Evolutionary conservation across 1,140 invertebrate genomes (phyloP), one percentile per base, ranked within the genome.

Genomic region (Solenopsis fugax): DNA sequence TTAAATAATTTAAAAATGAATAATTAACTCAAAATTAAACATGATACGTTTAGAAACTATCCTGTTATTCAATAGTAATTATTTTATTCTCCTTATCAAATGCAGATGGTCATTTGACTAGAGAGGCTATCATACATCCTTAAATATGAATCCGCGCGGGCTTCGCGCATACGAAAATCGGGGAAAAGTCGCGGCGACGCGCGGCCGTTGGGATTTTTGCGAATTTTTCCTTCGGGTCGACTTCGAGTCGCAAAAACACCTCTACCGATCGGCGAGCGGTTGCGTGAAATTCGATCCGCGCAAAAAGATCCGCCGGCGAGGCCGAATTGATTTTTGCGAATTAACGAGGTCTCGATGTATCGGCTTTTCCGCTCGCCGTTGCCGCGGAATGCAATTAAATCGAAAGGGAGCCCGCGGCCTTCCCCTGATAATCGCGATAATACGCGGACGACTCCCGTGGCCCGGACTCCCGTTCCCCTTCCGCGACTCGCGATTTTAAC

Each of bases 381-480:
- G 50, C 75, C 64, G 60, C 82, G 85, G 88, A 90, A 90, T 90
- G 89, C 76, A 89, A 89, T 90, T 90, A 90, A 75, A 72, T 62
- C 82, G 88, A 80, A 89, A 89, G 85, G 45, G 88, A 37, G 56
- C 76, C 54, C 56, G 62, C 56, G 71, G 72, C 21, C 82, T 62
- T 73, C 37, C 48, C 48, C 62, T 41, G 34, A 24, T 60, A 78
- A 78, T 78, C 76, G 24, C 62, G 77, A 67, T 52, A 67, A 67
- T 37, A 80, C 58, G 41, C 41, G 65, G 65, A 56, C n/a, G 62
- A 45, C 16, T 60, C 24, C 60, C 41, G 58, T 65, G 21, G 29
- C 52, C 34, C 54, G 34, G 13, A 56, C 29, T 34, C 21, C 4
- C 37, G 5, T 3, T n/a, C 13, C 37, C 18, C 21, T 21, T 21